phyloP scores from a whole-genome alignment of 1,140 invertebrate species.

The Cephus cinctus region DNA sequence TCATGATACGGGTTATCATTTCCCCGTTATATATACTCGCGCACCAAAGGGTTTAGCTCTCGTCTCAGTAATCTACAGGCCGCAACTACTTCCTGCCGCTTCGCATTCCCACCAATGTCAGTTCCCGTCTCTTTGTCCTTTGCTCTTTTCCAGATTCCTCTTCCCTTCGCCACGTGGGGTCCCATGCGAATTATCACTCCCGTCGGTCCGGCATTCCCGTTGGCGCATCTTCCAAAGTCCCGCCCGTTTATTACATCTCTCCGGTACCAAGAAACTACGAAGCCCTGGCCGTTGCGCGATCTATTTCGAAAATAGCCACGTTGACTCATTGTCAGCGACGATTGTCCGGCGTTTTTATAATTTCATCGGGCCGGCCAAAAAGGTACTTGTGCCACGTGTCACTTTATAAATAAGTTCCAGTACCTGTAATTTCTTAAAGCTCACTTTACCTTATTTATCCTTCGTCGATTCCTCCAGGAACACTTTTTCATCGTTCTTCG shows the following conservation, averaged over 20 bases:
- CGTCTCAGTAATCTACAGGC: constrained; percentile 32
- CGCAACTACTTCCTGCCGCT: too few relatives aligned
- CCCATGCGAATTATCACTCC: too few relatives aligned
- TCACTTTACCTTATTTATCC: constrained; percentile 9
- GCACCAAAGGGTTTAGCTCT: constrained; percentile 18
- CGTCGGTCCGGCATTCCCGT: too few relatives aligned
- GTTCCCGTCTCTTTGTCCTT: too few relatives aligned
- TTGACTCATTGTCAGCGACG: constrained; percentile 23
- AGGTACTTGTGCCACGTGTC: constrained; percentile 14
- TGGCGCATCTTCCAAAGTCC: too few relatives aligned
- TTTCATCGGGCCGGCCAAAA: constrained; percentile 23
- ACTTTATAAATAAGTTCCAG: constrained; percentile 14
- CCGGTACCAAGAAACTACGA: too few relatives aligned
- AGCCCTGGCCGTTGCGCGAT: constrained; percentile 19
- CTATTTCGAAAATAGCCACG: constrained; percentile 31
- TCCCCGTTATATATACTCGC: constrained; percentile 35
- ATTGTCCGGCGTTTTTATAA: constrained; percentile 34
- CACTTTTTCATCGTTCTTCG: background rate
- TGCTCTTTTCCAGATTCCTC: too few relatives aligned
- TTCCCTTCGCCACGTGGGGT: too few relatives aligned
- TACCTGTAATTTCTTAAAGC: too few relatives aligned
- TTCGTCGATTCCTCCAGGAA: constrained; percentile 3
- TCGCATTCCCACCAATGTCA: too few relatives aligned
- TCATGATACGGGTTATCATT: constrained; percentile 38
- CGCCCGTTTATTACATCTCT: too few relatives aligned